Base-by-base conservation (phyloP, 2,888 invertebrate species). In the Acanthoscelides obtectus region DNA sequence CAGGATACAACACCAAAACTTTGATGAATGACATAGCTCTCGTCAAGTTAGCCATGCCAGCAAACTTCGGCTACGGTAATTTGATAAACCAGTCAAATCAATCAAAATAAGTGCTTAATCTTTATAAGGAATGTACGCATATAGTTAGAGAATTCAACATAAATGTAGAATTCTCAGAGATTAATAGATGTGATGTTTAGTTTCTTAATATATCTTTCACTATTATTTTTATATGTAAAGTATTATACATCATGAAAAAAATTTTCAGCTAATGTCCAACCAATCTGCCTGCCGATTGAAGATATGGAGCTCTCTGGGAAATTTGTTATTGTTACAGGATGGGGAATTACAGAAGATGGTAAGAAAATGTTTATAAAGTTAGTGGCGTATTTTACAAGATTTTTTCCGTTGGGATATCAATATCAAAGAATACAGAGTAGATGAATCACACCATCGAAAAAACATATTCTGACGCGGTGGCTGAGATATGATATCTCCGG, bases 321-420 rank as follows among this genome's bases (percentile, higher is more conserved):
- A 76, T 85, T 87, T 77, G 88, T 89, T 75, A 87, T 89, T 68
- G 92, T 92, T 0, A 90, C 92, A 3, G 94, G 94, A 0, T 94
- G 94, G 93, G 94, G 94, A 25, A 88, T 89, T 77, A 92, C 90
- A 64, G 90, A 91, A 82, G 83, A 84, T 71, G 88, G 91, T 88
- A 84, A 86, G 82, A 85, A 73, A 65, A 21, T 12, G 6, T 25
- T 3, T 25, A 25, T 25, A 25, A 25, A 25, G 6, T n/a, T n/a
- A n/a, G n/a, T n/a, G n/a, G n/a, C n/a, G n/a, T n/a, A n/a, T 64
- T 69, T 66, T 67, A 22, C 69, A 63, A 63, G 17, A 66, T 66
- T 20, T 22, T 27, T 64, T 20, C n/a, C n/a, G n/a, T n/a, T n/a
- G n/a, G n/a, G n/a, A n/a, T n/a, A n/a, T n/a, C n/a, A n/a, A n/a